phyloP scores from a whole-genome alignment of 2,113 vertebrate species.

The Dromaius novaehollandiae region DNA sequence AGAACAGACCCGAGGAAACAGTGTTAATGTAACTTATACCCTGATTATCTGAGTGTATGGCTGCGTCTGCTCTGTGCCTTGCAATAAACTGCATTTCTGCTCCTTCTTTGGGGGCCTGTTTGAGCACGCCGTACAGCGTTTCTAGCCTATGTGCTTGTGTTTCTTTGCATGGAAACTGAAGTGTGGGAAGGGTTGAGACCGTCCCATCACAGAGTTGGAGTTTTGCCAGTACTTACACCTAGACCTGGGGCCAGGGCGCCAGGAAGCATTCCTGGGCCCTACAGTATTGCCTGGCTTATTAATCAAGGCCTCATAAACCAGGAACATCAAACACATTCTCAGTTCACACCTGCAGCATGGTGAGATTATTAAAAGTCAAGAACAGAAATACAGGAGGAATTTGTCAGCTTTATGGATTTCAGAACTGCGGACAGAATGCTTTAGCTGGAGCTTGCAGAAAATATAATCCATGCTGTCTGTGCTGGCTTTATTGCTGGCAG shows the following conservation, averaged over 20 bases:
- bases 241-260: not conserved
- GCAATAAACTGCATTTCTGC: not conserved
- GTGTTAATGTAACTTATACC: not conserved
- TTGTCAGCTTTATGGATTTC: not conserved
- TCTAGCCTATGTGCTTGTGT: not conserved
- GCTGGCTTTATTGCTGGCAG: not conserved
- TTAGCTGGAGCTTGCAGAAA: not conserved
- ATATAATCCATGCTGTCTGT: not conserved
- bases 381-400: not conserved
- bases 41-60: not conserved
- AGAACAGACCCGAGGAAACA: not conserved
- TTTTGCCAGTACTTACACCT: not conserved
- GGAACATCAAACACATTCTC: not conserved
- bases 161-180: not conserved
- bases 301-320: not conserved
- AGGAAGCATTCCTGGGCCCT: not conserved
- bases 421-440: not conserved
- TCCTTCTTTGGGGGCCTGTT: not conserved
- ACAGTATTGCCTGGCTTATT: not conserved
- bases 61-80: not conserved
- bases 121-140: not conserved
- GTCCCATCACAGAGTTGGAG: not conserved
- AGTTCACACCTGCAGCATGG: not conserved
- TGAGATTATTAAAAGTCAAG: not conserved
- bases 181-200: not conserved